Base-by-base conservation (phyloP, 2,888 invertebrate genomes). In the Tribolium freemani region DNA sequence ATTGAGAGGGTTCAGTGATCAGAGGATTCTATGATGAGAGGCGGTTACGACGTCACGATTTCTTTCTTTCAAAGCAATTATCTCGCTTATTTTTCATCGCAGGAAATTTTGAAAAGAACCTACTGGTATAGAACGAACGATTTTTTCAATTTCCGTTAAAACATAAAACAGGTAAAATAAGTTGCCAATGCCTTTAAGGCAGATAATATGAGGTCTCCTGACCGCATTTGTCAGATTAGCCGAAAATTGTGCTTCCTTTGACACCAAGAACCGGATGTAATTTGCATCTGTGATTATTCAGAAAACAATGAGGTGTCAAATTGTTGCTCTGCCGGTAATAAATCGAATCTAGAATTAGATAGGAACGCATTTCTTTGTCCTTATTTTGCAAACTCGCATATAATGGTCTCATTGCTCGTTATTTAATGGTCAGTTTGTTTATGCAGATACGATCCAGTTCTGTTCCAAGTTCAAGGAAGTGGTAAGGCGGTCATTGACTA, bases 401-500 rank as follows among this genome's bases (percentile, higher is more conserved):
- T 16, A 16, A 16, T 16, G 50, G 48, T 16, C 30, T 56, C 51
- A 38, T 58, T 8, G 50, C 50, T 61, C 48, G 45, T 46, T 45
- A 63, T 53, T 54, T n/a, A 56, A 56, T 60, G 46, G 69, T 74
- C 69, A 70, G 69, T 69, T 74, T 74, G 69, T 73, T 73, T 74
- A 68, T 75, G 61, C 67, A 76, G 71, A 78, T 76, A 72, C 78
- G 80, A 81, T 81, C 81, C 78, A 81, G 79, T 80, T 80, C 77
- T 74, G 74, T 78, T 74, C 76, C 81, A 83, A 83, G 83, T 83
- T 83, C 83, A 83, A 83, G 84, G 82, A 84, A 84, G 83, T 84
- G 77, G 79, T 76, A 80, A 81, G 76, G 78, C 82, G 83, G 82
- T 83, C 83, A 78, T 83, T 83, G 83, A 83, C 83, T 82, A 84